Conservation (phyloP, 2,888 invertebrate species). For the Drosophila stalkeri region DNA sequence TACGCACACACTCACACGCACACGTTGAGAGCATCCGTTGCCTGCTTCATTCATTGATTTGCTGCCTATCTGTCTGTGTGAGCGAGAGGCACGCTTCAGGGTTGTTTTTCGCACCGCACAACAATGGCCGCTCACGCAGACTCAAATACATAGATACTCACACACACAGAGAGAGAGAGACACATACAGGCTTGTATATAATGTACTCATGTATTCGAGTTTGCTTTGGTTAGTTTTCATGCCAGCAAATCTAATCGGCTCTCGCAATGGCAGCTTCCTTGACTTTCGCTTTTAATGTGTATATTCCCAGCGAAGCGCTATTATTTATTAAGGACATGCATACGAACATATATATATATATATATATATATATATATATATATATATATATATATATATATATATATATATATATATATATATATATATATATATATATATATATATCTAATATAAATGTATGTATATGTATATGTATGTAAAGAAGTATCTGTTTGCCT, state of each 20-base stretch:
- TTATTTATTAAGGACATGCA: constrained; percentile 43
- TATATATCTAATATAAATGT: neutral
- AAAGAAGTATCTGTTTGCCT: constrained; percentile 14
- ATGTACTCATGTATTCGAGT: constrained; percentile 39
- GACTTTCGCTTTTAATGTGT: constrained; percentile 75
- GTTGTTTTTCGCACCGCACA: constrained; percentile 77
- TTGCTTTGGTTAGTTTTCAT: constrained; percentile 43
- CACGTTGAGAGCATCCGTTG: constrained; percentile 37
- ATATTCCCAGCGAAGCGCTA: constrained; percentile 37
- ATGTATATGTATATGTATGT: constrained; percentile 2
- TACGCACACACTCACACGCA: constrained; percentile 22
- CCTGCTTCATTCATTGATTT: constrained; percentile 76
- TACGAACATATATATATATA: neutral
- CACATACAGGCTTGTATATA: constrained; percentile 56
- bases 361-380: neutral
- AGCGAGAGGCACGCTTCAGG: constrained; percentile 66
- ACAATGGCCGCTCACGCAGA: constrained; percentile 77
- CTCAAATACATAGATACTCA: constrained; percentile 42
- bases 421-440: neutral
- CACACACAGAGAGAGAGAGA: neutral
- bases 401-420: neutral
- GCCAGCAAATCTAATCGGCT: constrained; percentile 59
- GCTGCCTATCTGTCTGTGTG: constrained; percentile 71
- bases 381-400: neutral
- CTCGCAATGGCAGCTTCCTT: constrained; percentile 68